Percentiles rank a stretch among this genome's conserved stretches.
Evolutionary conservation across 2,888 invertebrate species (phyloP).

Genomic region (Torymus texanus): DNA sequence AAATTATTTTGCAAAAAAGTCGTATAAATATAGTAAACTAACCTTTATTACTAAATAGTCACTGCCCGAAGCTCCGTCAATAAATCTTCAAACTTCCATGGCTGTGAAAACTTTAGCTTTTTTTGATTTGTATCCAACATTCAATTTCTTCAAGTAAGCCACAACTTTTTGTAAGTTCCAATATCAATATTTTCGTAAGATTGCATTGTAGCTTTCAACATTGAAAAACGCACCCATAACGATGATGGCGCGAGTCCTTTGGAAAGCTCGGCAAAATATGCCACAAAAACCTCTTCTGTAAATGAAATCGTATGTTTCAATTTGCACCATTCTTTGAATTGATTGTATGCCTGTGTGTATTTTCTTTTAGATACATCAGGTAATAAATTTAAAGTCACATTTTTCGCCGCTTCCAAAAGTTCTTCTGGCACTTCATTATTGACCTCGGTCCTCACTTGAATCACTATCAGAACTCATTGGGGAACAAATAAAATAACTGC

Average conservation of each 20-base stretch:
- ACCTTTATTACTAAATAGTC: constrained; percentile 1
- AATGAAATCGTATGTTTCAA: constrained; percentile 3
- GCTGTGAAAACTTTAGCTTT: not conserved
- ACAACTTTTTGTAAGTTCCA: constrained; percentile 9
- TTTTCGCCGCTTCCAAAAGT: too few species aligned
- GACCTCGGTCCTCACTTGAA: too few species aligned
- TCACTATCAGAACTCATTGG: too few species aligned
- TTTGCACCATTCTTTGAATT: not conserved
- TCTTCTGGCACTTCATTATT: too few species aligned
- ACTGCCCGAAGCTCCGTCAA: not conserved
- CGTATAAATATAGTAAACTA: not conserved
- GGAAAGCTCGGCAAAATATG: constrained; percentile 26
- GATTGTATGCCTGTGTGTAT: not conserved
- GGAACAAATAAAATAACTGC: too few species aligned
- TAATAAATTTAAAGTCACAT: too few species aligned
- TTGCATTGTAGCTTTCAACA: constrained; percentile 26
- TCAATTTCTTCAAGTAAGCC: not conserved
- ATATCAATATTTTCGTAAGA: constrained; percentile 29
- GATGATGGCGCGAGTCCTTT: constrained; percentile 1
- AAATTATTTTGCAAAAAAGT: not conserved
- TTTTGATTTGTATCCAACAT: not conserved
- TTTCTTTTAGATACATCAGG: not conserved
- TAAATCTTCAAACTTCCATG: not conserved
- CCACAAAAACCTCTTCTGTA: constrained; percentile 16
- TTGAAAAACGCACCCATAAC: constrained; percentile 22